Evolutionary conservation across 2,797 vertebrate species (phyloP).

Genomic region (Enteromius trimaculatus): DNA sequence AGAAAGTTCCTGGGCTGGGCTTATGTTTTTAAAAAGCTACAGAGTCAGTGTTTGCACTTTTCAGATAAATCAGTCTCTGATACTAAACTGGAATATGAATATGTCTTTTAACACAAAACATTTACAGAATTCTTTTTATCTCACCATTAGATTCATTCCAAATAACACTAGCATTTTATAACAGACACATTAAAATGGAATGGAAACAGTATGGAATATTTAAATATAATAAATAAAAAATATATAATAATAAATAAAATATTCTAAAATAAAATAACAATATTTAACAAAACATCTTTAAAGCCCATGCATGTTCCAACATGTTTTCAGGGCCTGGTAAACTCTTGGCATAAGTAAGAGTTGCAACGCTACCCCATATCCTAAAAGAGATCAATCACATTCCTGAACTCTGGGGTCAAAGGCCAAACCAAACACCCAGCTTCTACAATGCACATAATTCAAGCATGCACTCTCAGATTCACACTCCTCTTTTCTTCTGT

Average conservation of each 20-base stretch:
- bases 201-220: background rate
- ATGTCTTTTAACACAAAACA: background rate
- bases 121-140: background rate
- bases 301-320: background rate
- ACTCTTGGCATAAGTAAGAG: slow-evolving; percentile 37
- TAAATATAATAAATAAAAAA: background rate
- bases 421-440: slow-evolving; percentile 64
- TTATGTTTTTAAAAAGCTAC: background rate
- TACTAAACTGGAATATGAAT: background rate
- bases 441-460: background rate
- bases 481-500: slow-evolving; percentile 7
- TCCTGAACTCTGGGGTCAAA: slow-evolving; percentile 69
- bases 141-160: slow-evolving; percentile 19
- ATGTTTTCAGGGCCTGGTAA: background rate
- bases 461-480: slow-evolving; percentile 1
- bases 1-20: background rate
- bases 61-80: background rate
- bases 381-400: slow-evolving; percentile 63
- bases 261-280: background rate
- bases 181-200: background rate
- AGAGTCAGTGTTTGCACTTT: background rate
- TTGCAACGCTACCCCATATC: slow-evolving; percentile 66
- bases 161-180: background rate
- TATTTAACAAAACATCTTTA: background rate
- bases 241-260: too few species aligned